These are phyloP conservation scores for Amphilophus citrinellus DNA, from an alignment of 2,113 vertebrate genomes.

Conservation along the genomic window DNA sequence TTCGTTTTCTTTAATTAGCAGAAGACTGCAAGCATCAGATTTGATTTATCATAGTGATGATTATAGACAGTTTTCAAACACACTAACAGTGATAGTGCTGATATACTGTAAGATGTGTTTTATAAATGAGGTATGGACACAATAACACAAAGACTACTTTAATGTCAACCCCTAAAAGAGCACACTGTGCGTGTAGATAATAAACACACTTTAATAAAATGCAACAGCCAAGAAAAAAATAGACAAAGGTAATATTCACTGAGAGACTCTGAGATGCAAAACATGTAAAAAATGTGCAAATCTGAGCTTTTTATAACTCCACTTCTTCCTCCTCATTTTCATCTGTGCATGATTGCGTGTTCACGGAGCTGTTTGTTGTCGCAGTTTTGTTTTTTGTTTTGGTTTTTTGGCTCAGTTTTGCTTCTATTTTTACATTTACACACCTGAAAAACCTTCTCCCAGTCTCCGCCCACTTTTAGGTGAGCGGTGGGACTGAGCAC, in stretches of 20 bases:
- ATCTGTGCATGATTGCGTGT: neutral
- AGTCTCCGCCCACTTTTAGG: conserved; percentile 34
- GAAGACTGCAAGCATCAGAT: neutral
- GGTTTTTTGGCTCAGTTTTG: neutral
- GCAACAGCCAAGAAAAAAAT: accelerated
- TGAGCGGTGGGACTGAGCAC: conserved; percentile 17
- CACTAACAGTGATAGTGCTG: neutral
- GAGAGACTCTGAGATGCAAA: neutral
- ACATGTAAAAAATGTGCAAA: neutral
- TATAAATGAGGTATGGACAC: neutral
- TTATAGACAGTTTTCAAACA: neutral
- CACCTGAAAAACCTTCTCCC: neutral
- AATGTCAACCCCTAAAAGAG: too few relatives aligned
- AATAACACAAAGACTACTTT: neutral
- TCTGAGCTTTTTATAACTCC: neutral
- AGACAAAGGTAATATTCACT: neutral
- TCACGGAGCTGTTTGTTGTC: neutral
- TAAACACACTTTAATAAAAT: neutral
- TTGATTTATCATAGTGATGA: too few relatives aligned
- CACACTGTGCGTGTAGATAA: neutral
- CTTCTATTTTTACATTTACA: accelerated
- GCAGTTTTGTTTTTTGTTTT: neutral
- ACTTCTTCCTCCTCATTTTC: neutral
- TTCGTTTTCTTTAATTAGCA: neutral
- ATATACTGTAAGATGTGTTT: neutral